Conservation (phyloP, 2,113 vertebrate species). For the Acanthisitta chloris region DNA sequence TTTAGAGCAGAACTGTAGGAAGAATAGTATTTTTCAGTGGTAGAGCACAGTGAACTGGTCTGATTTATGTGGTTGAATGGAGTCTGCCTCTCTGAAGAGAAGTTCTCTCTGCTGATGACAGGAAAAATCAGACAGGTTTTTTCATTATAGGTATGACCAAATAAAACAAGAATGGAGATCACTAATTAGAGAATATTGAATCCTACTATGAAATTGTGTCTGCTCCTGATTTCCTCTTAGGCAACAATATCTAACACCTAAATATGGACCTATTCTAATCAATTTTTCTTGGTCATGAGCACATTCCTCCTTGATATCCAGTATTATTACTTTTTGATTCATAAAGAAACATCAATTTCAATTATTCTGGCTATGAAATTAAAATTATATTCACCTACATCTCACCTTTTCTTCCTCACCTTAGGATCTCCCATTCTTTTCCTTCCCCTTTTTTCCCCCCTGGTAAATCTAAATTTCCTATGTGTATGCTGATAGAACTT, state of each 20-base stretch:
- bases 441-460: background rate
- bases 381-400: background rate
- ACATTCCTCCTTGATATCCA: background rate
- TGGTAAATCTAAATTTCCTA: background rate
- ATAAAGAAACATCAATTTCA: background rate
- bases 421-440: background rate
- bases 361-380: background rate
- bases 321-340: background rate
- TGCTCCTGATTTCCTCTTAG: background rate
- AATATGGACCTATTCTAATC: background rate
- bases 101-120: background rate
- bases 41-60: background rate
- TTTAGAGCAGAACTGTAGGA: background rate
- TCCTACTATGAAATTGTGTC: background rate
- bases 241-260: background rate
- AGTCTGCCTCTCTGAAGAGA: background rate
- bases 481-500: background rate
- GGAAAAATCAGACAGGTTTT: background rate
- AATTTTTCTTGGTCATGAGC: background rate
- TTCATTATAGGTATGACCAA: background rate
- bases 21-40: background rate
- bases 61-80: background rate
- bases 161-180: background rate
- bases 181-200: background rate
- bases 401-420: background rate